Evolutionary conservation across 2,797 vertebrate species (phyloP), one percentile per base, ranked within the genome.

Genomic region (Dryobates pubescens): DNA sequence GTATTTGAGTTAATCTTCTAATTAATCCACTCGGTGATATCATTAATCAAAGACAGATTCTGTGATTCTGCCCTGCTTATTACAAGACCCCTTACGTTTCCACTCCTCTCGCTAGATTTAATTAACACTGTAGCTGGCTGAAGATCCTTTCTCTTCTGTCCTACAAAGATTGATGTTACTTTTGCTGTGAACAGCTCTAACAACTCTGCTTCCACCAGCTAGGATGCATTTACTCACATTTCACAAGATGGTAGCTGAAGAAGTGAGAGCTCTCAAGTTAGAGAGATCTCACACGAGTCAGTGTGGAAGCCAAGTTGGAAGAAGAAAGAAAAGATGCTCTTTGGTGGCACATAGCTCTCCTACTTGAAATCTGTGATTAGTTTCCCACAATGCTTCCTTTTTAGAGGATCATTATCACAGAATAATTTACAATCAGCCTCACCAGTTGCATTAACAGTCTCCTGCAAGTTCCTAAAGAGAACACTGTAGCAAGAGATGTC

Each of bases 1-100:
- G 70, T 29, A 87, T 92, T 92, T 91, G 68, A 95, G 69, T 82
- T 89, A 81, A 88, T 92, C 72, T 95, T 84, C 80, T 94, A 95
- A 96, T 95, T 95, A 97, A 96, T 94, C 94, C 90, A 88, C 63
- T 79, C 88, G 82, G 91, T 91, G 94, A 80, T 84, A 89, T 78
- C 67, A 95, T 95, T 93, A 94, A 96, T 90, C 92, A 95, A 91
- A 92, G 70, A 49, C 73, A 9, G 83, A 95, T 92, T 91, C 80
- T 90, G 74, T 71, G 78, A 95, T 92, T 91, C 80, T 91, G 77
- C 74, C 77, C 86, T 76, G 69, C 91, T 75, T 91, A 86, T 92
- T 92, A 79, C 63, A 90, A 92, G 83, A 82, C 74, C 64, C 41
- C 64, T 67, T 80, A 86, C 63, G 80, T 64, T 91, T 96, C 72